These are phyloP conservation scores for Cheumatopsyche charites DNA, from an alignment of 1,140 invertebrate species.

Conservation along the genomic window DNA sequence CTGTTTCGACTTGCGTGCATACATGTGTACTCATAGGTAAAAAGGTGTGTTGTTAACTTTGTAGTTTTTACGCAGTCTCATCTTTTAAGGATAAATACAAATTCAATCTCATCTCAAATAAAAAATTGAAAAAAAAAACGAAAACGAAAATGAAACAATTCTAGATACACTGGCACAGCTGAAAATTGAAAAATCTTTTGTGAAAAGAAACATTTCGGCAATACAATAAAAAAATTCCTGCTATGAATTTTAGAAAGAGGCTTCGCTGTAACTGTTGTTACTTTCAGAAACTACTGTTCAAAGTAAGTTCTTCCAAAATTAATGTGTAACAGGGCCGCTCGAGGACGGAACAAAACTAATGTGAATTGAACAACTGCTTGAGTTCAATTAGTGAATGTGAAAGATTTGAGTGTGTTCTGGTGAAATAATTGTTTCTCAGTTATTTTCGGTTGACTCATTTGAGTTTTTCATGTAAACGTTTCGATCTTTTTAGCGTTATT, in stretches of 20 bases:
- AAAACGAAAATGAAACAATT: too few species aligned
- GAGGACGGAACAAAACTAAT: too few species aligned
- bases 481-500: too few species aligned
- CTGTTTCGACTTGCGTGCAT: background rate
- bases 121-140: too few species aligned
- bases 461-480: too few species aligned
- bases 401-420: too few species aligned
- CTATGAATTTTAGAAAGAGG: conserved; percentile 35
- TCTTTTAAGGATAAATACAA: conserved; percentile 36
- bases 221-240: conserved; percentile 38
- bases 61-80: conserved; percentile 16
- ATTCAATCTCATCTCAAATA: conserved; percentile 42
- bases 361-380: too few species aligned
- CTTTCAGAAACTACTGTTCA: background rate
- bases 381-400: too few species aligned
- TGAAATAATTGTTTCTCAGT: too few species aligned
- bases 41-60: conserved; percentile 15
- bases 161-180: conserved; percentile 40
- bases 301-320: background rate
- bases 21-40: conserved; percentile 17
- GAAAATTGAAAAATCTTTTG: conserved; percentile 34
- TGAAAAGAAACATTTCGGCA: conserved; percentile 31
- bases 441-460: too few species aligned
- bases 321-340: too few species aligned
- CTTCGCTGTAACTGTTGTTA: conserved; percentile 28